Percentiles rank a stretch among this genome's conserved stretches.
phyloP scores from a whole-genome alignment of 2,888 invertebrate species.

The Hypomecis atomaria region DNA sequence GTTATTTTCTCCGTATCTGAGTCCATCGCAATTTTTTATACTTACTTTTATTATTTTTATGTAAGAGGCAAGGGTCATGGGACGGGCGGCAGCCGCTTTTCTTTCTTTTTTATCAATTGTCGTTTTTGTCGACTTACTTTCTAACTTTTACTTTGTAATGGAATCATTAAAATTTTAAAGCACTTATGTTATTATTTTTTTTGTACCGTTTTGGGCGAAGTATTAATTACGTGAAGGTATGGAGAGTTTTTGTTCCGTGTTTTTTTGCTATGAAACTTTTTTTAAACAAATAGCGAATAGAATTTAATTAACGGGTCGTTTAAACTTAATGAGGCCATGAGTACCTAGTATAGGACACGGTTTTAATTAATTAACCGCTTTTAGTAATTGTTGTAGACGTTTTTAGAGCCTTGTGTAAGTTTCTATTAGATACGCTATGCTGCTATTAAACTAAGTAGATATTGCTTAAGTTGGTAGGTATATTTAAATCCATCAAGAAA shows the following conservation, averaged over 20 bases:
- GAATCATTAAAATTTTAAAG: slow-evolving; percentile 56
- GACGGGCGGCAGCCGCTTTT: slow-evolving; percentile 48
- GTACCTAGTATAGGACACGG: too few relatives aligned
- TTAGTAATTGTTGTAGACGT: too few relatives aligned
- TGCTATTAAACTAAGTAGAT: too few relatives aligned
- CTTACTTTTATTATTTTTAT: slow-evolving; percentile 51
- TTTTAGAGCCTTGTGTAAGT: too few relatives aligned
- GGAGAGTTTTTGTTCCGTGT: slow-evolving; percentile 22
- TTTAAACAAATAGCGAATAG: slow-evolving; percentile 18
- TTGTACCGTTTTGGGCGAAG: slow-evolving; percentile 40
- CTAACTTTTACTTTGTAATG: slow-evolving; percentile 72
- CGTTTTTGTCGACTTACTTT: slow-evolving; percentile 66
- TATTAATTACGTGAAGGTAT: slow-evolving; percentile 49
- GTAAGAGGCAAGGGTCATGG: slow-evolving; percentile 66
- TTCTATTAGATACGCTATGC: too few relatives aligned
- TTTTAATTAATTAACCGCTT: too few relatives aligned
- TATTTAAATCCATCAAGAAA: too few relatives aligned
- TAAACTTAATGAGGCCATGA: slow-evolving; percentile 3
- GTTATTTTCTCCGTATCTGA: slow-evolving; percentile 39
- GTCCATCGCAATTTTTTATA: slow-evolving; percentile 71
- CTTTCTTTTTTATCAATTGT: slow-evolving; percentile 65
- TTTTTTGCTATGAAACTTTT: slow-evolving; percentile 28
- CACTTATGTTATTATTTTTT: slow-evolving; percentile 57
- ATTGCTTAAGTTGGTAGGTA: too few relatives aligned
- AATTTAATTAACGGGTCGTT: slow-evolving; percentile 15